phyloP scores from a whole-genome alignment of 2,888 invertebrate genomes.

The Ischnus inquisitorius region DNA sequence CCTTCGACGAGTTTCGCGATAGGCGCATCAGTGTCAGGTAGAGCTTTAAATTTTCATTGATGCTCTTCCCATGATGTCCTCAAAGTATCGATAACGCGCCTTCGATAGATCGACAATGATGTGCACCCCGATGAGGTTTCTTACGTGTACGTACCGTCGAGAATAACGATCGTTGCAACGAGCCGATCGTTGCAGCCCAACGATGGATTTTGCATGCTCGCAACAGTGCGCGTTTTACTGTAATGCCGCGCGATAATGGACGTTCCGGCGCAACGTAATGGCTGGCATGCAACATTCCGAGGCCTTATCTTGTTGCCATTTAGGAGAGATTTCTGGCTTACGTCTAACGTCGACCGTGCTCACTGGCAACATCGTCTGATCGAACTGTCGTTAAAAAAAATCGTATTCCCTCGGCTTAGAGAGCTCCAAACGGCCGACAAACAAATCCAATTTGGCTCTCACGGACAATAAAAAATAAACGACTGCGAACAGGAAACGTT shows the following conservation, averaged over 20 bases:
- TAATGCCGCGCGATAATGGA: constrained; percentile 36
- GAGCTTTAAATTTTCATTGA: constrained; percentile 58
- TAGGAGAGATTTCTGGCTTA: background rate
- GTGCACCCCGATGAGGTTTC: constrained; percentile 28
- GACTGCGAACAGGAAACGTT: background rate
- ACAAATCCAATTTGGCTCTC: constrained; percentile 3
- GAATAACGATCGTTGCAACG: constrained; percentile 26
- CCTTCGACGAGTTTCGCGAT: background rate
- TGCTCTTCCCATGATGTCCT: constrained; percentile 18
- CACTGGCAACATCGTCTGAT: background rate
- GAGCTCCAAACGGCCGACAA: background rate
- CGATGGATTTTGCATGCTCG: constrained; percentile 13
- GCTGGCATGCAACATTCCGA: constrained; percentile 5
- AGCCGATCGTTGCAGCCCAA: constrained; percentile 17
- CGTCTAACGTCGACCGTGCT: background rate
- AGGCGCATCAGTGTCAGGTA: background rate
- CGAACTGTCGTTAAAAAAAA: background rate
- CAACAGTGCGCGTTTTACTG: background rate
- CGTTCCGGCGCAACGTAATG: constrained; percentile 24
- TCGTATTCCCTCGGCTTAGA: background rate
- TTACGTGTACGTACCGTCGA: background rate
- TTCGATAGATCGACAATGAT: constrained; percentile 58
- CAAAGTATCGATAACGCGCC: constrained; percentile 46
- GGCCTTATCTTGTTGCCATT: constrained; percentile 11
- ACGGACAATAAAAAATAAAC: background rate